A percentile compares a stretch with the other conserved stretches of the same genome.
phyloP scores from a whole-genome alignment of 2,113 vertebrate genomes.

The Hymenochirus boettgeri region DNA sequence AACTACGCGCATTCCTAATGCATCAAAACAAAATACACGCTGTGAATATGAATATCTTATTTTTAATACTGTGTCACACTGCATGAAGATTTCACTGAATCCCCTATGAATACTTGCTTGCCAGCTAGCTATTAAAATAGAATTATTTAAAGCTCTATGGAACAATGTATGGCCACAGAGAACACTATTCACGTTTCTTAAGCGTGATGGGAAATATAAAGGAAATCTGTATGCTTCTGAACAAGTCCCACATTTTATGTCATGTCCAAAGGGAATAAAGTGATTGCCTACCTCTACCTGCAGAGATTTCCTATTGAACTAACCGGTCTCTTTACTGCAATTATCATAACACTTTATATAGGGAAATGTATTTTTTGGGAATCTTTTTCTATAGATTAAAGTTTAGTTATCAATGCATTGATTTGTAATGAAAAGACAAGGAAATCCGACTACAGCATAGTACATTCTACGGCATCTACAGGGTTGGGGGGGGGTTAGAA shows the following conservation, averaged over 20 bases:
- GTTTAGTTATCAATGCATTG: too few species aligned
- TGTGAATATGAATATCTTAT: slow-evolving; percentile 36
- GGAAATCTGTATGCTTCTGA: slow-evolving; percentile 38
- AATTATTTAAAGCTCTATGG: slow-evolving; percentile 42
- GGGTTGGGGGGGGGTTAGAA: too few species aligned
- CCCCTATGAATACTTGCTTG: slow-evolving; percentile 37
- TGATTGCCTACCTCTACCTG: slow-evolving; percentile 24
- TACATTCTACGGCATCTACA: too few species aligned
- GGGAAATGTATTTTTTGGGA: too few species aligned
- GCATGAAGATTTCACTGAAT: slow-evolving; percentile 37
- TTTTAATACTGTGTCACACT: slow-evolving; percentile 39
- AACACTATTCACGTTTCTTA: slow-evolving; percentile 32
- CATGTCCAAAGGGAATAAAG: slow-evolving; percentile 28
- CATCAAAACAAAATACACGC: slow-evolving; percentile 36
- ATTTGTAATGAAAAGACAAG: too few species aligned
- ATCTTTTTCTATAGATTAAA: too few species aligned
- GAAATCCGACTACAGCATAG: too few species aligned
- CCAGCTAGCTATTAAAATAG: slow-evolving; percentile 42
- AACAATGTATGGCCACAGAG: slow-evolving; percentile 38
- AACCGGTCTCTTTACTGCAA: slow-evolving; percentile 4
- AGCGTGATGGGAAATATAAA: slow-evolving; percentile 37
- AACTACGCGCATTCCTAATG: slow-evolving; percentile 21
- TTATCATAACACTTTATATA: too few species aligned
- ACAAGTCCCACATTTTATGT: slow-evolving; percentile 21
- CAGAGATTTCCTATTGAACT: slow-evolving; percentile 23